phyloP scores from a whole-genome alignment of 2,888 invertebrate genomes.

The Leptopterna dolabrata region DNA sequence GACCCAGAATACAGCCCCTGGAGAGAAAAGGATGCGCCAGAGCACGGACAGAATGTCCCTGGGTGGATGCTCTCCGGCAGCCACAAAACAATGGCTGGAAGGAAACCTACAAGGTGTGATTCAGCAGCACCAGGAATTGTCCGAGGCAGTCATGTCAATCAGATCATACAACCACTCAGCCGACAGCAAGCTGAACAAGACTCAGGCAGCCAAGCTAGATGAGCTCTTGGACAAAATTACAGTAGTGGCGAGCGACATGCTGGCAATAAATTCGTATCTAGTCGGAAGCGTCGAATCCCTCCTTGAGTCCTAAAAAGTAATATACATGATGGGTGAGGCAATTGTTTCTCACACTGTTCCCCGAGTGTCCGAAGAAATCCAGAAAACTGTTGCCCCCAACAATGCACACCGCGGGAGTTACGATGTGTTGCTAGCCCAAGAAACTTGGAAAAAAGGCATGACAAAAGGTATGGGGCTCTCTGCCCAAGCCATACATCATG shows the following conservation, averaged over 20 bases:
- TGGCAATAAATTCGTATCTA: neutral
- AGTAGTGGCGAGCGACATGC: neutral
- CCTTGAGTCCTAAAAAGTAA: neutral
- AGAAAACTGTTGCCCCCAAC: neutral
- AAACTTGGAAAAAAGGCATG: constrained; percentile 28
- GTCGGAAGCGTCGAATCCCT: neutral
- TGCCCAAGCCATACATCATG: neutral
- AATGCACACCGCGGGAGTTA: neutral
- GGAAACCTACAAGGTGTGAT: neutral
- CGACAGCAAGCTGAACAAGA: neutral
- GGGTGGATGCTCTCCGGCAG: neutral
- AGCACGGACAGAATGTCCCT: neutral
- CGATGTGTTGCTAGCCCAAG: constrained; percentile 10
- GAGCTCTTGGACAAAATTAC: neutral
- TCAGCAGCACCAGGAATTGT: neutral
- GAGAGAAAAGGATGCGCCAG: neutral
- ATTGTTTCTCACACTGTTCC: neutral
- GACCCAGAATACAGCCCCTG: neutral
- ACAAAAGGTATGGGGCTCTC: constrained; percentile 1
- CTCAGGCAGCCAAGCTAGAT: neutral
- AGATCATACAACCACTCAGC: neutral
- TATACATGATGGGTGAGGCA: neutral
- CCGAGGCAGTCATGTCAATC: neutral
- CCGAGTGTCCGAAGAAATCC: neutral
- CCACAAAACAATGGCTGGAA: neutral